phyloP scores from a whole-genome alignment of 2,888 invertebrate genomes.

The Diadegma fenestrale region DNA sequence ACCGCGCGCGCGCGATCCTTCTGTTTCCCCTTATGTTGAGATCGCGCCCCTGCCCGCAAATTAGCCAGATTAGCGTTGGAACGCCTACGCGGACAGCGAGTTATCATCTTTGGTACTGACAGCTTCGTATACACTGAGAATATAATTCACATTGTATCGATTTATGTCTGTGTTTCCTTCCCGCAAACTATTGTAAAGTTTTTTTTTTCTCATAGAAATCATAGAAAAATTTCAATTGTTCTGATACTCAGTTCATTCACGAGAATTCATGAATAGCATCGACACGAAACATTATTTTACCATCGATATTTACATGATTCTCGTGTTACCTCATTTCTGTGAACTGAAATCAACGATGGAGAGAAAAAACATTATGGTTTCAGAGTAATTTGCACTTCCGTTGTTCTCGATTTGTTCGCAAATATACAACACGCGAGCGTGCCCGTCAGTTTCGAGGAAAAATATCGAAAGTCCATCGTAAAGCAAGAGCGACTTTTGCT shows the following conservation, averaged over 20 bases:
- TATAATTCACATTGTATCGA: background rate
- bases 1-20: conserved; percentile 52
- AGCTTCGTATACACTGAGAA: background rate
- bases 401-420: conserved; percentile 22
- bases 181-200: background rate
- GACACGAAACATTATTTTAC: no score
- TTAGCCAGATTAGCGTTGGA: conserved; percentile 68
- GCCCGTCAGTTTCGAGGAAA: conserved; percentile 14
- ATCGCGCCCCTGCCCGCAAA: conserved; percentile 60
- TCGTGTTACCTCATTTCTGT: background rate
- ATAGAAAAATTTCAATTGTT: background rate
- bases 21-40: conserved; percentile 56
- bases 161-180: background rate
- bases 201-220: background rate
- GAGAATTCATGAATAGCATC: background rate
- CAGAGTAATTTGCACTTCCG: conserved; percentile 25
- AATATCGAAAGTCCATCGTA: conserved; percentile 41
- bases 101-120: conserved; percentile 40
- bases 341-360: background rate
- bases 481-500: conserved; percentile 23
- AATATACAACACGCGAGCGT: conserved; percentile 41
- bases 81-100: conserved; percentile 41
- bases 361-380: background rate
- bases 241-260: background rate
- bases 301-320: background rate